phyloP scores from a whole-genome alignment of 2,888 invertebrate genomes.

The Salpingus planirostris region DNA sequence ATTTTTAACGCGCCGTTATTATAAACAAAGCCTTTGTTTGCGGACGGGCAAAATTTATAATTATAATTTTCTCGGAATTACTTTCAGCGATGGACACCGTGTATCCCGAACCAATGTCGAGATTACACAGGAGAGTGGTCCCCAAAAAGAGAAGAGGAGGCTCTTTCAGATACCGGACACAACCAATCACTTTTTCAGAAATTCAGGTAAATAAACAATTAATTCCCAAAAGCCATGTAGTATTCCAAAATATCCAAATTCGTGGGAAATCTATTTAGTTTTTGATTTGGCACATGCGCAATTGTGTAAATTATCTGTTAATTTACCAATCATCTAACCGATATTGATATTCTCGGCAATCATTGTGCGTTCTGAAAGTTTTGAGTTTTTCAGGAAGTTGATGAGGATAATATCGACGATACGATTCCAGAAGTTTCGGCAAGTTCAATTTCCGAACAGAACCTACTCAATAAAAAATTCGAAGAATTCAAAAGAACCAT shows the following conservation, averaged over 20 bases:
- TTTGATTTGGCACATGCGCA: constrained; percentile 1
- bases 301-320: background rate
- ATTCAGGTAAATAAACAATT: constrained; percentile 60
- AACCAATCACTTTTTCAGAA: constrained; percentile 69
- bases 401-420: constrained; percentile 53
- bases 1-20: no score
- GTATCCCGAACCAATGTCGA: constrained; percentile 60
- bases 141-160: constrained; percentile 46
- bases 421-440: constrained; percentile 33
- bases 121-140: constrained; percentile 48
- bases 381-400: constrained; percentile 52
- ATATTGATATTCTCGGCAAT: no score
- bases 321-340: background rate
- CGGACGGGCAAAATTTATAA: no score
- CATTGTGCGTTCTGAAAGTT: constrained; percentile 2
- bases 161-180: constrained; percentile 52
- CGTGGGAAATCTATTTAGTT: background rate
- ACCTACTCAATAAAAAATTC: constrained; percentile 44
- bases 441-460: constrained; percentile 46
- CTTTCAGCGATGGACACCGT: constrained; percentile 57
- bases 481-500: constrained; percentile 47
- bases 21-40: no score
- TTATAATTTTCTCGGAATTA: no score
- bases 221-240: no score
- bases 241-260: no score